phyloP scores from a whole-genome alignment of 2,888 invertebrate species.

The Mesorhabditis spiculigera region DNA sequence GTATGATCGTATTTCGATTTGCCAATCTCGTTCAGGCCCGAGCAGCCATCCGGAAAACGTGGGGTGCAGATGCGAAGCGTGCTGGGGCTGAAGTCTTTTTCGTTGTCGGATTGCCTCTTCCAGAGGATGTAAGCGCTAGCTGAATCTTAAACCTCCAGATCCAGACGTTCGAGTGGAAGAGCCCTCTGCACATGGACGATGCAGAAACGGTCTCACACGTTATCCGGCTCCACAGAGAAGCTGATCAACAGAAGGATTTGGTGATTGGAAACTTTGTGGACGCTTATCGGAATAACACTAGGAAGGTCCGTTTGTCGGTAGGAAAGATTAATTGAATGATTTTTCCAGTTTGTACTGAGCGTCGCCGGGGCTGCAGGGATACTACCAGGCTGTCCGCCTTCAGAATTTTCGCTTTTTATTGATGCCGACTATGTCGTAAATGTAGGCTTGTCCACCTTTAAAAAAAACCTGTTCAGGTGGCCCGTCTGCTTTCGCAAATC shows the following conservation, averaged over 20 bases:
- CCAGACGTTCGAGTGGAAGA: no score
- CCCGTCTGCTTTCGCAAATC: not conserved
- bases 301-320: constrained; percentile 22
- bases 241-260: constrained; percentile 29
- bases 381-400: constrained; percentile 15
- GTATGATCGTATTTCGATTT: constrained; percentile 16
- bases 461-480: not conserved
- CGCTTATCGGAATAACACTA: constrained; percentile 47
- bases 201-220: no score
- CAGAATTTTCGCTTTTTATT: constrained; percentile 44
- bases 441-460: not conserved
- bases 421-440: constrained; percentile 51
- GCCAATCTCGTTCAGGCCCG: constrained; percentile 22
- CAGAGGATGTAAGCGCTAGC: constrained; percentile 7
- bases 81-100: constrained; percentile 27
- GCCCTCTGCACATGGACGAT: no score
- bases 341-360: constrained; percentile 13
- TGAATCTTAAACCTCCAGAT: no score
- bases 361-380: not conserved
- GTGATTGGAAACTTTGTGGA: constrained; percentile 39
- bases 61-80: constrained; percentile 18
- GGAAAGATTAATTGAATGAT: not conserved
- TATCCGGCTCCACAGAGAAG: constrained; percentile 16
- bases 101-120: constrained; percentile 25
- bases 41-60: constrained; percentile 36